Base-by-base conservation (phyloP, 2,888 invertebrate genomes). In the Calephelis perditalis region DNA sequence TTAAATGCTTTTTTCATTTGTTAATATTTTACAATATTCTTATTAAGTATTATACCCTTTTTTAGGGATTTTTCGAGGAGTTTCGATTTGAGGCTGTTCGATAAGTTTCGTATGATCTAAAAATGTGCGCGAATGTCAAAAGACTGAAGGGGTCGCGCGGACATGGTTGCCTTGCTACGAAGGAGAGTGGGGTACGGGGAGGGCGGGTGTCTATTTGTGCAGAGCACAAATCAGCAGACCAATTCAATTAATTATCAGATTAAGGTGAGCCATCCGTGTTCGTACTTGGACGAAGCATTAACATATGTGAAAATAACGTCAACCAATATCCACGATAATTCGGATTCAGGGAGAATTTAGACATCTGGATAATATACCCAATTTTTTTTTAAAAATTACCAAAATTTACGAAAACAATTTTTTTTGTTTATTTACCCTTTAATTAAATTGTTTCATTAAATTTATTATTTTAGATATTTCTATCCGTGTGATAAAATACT, bases 161-260 rank as follows among this genome's bases (percentile, higher is more conserved):
- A 72, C 75, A 75, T 77, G 71, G 75, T 74, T 73, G 75, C 71
- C 74, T 71, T 68, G 76, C 72, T 70, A 70, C 68, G 70, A 72
- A 67, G 75, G 66, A 70, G 68, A 63, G 61, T 62, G 70, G 68
- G 73, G 68, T 58, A 69, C 62, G 78, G 81, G 80, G 80, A 72
- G 76, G 68, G 77, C 71, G 75, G 75, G 73, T 69, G 72, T 81
- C 89, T 91, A 90, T 91, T 90, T 90, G 82, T 79, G 89, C 82
- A 71, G 83, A 80, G 77, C 82, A 88, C 89, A 89, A 90, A 91
- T 90, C 90, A 89, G 77, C 81, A 81, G 84, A 84, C 86, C 80
- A 78, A 82, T 84, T 87, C 86, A 86, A 91, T 91, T 90, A 90
- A 91, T 91, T 88, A 90, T 88, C 78, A 85, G 87, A 90, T 91